These are phyloP conservation scores for Nymphicus hollandicus DNA, from an alignment of 2,113 vertebrate species.

Conservation along the genomic window DNA sequence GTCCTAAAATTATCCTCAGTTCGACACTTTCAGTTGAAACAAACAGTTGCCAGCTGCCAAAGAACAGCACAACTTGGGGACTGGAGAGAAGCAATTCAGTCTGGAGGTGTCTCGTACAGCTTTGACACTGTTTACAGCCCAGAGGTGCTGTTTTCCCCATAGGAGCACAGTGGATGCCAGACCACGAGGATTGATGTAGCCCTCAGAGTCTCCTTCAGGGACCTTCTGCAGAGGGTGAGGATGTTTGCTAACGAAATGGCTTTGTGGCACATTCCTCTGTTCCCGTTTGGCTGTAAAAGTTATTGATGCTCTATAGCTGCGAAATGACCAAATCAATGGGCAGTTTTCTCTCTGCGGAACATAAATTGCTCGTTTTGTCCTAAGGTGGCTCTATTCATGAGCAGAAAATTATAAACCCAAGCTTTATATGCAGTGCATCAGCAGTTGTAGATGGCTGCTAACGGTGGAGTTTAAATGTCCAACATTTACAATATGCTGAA, in stretches of 20 bases:
- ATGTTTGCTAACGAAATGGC: neutral
- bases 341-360: neutral
- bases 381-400: neutral
- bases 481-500: neutral
- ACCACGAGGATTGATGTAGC: neutral
- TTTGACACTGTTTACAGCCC: neutral
- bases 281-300: neutral
- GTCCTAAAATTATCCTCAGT: neutral
- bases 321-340: neutral
- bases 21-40: neutral
- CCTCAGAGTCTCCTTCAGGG: neutral
- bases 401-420: neutral
- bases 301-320: neutral
- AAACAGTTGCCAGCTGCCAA: neutral
- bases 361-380: neutral
- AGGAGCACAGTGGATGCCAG: neutral
- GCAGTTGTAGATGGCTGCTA: neutral
- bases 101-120: neutral
- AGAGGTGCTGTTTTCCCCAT: neutral
- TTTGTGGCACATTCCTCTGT: neutral
- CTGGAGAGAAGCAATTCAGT: neutral
- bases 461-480: neutral
- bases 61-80: neutral
- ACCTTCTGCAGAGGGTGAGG: neutral
- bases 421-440: neutral